phyloP scores from a whole-genome alignment of 23 tunicate genomes.

The Pegea sp. region DNA sequence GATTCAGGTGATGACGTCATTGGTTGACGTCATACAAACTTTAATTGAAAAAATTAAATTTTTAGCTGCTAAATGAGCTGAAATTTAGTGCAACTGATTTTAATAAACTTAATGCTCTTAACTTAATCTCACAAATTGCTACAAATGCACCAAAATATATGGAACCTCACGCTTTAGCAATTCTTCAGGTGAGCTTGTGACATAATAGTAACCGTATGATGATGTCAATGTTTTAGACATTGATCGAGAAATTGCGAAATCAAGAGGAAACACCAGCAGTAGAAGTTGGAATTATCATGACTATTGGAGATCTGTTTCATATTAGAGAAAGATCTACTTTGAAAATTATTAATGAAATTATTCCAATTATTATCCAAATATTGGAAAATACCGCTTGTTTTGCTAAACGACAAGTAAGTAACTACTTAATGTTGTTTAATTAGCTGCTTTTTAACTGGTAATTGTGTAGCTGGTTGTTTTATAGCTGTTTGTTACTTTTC shows the following conservation, averaged over 20 bases:
- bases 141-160: constrained; percentile 59
- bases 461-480: no score
- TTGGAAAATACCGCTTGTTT: constrained; percentile 43
- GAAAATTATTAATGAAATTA: constrained; percentile 40
- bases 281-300: constrained; percentile 53
- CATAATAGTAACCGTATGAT: no score
- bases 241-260: constrained; percentile 42
- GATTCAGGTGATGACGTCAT: constrained; percentile 43
- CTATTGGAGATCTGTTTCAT: constrained; percentile 73
- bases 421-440: no score
- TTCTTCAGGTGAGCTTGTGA: constrained; percentile 58
- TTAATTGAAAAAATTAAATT: neutral
- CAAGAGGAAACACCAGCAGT: constrained; percentile 57
- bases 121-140: constrained; percentile 57
- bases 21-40: no score
- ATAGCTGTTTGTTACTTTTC: no score
- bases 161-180: constrained; percentile 65
- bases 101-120: constrained; percentile 59
- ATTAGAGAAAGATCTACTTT: constrained; percentile 62
- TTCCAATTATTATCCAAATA: constrained; percentile 73
- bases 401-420: constrained; percentile 59
- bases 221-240: no score
- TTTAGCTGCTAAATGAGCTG: constrained; percentile 50
- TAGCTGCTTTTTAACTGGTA: no score
- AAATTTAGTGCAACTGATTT: constrained; percentile 64